Percentiles rank a stretch among this genome's conserved stretches.
Conservation (phyloP, 2,888 invertebrate species). For the Theodoxus fluviatilis region DNA sequence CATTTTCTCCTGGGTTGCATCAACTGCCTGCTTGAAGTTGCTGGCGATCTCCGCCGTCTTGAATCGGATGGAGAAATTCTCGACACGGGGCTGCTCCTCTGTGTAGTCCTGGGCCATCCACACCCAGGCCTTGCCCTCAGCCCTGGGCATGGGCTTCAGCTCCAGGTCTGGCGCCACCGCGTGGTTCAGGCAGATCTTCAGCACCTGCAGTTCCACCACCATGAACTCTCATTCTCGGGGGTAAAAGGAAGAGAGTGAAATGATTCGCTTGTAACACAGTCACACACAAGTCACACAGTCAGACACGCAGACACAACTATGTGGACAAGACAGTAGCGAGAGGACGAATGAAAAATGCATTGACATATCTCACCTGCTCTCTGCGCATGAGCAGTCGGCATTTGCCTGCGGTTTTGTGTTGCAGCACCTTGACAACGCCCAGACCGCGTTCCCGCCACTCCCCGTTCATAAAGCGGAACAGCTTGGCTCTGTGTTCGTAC, state of each 20-base stretch:
- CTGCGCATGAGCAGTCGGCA: conserved; percentile 86
- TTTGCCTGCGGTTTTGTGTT: conserved; percentile 74
- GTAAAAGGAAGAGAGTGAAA: no score
- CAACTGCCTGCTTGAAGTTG: conserved; percentile 77
- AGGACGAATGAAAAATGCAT: no score
- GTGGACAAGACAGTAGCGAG: no score
- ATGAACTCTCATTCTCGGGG: no score
- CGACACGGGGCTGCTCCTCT: conserved; percentile 76
- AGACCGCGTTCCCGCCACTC: conserved; percentile 68
- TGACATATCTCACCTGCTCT: conserved; percentile 74
- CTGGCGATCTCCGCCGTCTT: conserved; percentile 79
- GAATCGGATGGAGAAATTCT: conserved; percentile 78
- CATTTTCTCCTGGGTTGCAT: conserved; percentile 69
- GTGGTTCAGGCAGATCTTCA: conserved; percentile 92
- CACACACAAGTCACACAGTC: no score
- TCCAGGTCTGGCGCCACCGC: conserved; percentile 78
- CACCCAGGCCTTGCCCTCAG: conserved; percentile 80
- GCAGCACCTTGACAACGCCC: conserved; percentile 69
- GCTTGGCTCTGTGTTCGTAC: conserved; percentile 82
- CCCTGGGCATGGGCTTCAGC: conserved; percentile 76
- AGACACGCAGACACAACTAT: no score
- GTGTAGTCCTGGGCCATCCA: conserved; percentile 87
- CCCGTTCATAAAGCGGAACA: conserved; percentile 70
- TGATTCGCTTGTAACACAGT: no score
- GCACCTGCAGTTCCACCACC: no score